These are phyloP conservation scores for Kradibia gibbosae DNA, from an alignment of 1,140 invertebrate genomes.

Conservation along the genomic window DNA sequence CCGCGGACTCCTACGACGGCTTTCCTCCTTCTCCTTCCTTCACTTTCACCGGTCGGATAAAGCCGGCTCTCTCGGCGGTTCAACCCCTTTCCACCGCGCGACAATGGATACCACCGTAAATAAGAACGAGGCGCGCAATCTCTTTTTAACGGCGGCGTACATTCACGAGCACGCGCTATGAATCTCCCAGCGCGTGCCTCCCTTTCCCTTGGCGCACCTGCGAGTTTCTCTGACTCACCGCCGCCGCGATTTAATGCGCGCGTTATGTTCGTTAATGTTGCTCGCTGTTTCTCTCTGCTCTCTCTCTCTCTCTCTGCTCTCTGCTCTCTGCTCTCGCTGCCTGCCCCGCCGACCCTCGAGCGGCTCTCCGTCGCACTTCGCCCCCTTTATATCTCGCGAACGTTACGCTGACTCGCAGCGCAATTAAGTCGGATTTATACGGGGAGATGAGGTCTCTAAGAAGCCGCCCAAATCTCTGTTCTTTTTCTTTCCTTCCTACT, in stretches of 20 bases:
- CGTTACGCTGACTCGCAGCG: background rate
- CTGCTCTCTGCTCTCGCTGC: too few relatives aligned
- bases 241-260: constrained; percentile 59
- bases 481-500: constrained; percentile 3
- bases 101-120: background rate
- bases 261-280: constrained; percentile 57
- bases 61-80: too few relatives aligned
- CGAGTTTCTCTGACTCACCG: constrained; percentile 43
- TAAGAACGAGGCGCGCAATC: constrained; percentile 7
- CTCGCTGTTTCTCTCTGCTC: background rate
- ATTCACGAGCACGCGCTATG: constrained; percentile 61
- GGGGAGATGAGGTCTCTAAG: constrained; percentile 26
- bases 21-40: too few relatives aligned
- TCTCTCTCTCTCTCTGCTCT: background rate
- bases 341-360: background rate
- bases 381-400: constrained; percentile 4
- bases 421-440: constrained; percentile 49
- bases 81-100: background rate
- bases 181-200: constrained; percentile 60
- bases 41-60: too few relatives aligned
- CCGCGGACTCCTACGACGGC: background rate
- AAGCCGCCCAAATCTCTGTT: constrained; percentile 33
- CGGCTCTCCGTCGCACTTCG: background rate
- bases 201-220: constrained; percentile 55
- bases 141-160: constrained; percentile 33